These are phyloP conservation scores for Lucilia sericata DNA, from an alignment of 1,140 invertebrate genomes.

Conservation along the genomic window DNA sequence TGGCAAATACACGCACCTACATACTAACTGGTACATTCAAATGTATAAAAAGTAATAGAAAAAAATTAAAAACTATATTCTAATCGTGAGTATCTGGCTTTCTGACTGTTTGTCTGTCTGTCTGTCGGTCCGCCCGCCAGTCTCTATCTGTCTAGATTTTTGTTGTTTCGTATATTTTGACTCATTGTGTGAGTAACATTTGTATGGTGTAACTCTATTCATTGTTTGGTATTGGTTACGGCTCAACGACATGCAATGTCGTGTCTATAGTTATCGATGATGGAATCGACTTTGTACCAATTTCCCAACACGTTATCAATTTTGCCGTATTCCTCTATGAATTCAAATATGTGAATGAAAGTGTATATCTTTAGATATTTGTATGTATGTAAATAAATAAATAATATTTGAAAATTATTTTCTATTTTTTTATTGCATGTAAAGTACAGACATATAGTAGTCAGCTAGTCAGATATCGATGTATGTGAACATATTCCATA, in stretches of 20 bases:
- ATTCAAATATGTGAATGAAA: conserved; percentile 20
- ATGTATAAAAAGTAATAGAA: not conserved
- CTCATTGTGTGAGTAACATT: not conserved
- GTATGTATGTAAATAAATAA: not conserved
- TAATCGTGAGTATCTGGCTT: not conserved
- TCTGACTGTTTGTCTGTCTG: not conserved
- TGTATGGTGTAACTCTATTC: conserved; percentile 12
- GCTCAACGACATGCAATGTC: conserved; percentile 24
- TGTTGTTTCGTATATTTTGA: not conserved
- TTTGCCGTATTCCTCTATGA: conserved; percentile 23
- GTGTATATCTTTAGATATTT: not conserved
- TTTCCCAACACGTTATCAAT: conserved; percentile 26
- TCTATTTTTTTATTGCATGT: not conserved
- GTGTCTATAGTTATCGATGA: conserved; percentile 29
- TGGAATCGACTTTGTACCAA: conserved; percentile 28
- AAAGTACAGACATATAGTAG: not conserved
- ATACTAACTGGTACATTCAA: not conserved
- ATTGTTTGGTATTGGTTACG: conserved; percentile 26
- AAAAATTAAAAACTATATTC: not conserved
- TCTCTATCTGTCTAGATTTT: not conserved
- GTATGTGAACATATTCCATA: not conserved
- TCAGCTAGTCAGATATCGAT: not conserved
- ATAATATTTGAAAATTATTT: conserved; percentile 1
- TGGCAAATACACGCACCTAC: not conserved
- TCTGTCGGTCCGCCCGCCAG: not conserved